phyloP scores from a whole-genome alignment of 2,888 invertebrate genomes.

The Plagodis dolabraria region DNA sequence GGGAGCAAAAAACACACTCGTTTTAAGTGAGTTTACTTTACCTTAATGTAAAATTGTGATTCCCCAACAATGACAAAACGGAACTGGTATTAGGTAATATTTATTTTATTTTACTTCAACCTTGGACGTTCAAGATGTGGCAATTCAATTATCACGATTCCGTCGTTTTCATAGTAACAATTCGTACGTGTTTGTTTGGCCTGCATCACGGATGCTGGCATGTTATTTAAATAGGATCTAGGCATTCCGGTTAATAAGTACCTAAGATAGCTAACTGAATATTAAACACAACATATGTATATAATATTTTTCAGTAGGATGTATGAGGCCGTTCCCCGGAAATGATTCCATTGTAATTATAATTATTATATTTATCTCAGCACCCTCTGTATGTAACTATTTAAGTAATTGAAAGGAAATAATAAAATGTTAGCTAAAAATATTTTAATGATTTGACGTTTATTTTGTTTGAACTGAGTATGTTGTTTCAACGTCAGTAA shows the following conservation, averaged over 20 bases:
- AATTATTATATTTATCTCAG: background rate
- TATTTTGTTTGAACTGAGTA: too few species aligned
- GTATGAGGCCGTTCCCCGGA: background rate
- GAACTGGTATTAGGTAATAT: slow-evolving; percentile 61
- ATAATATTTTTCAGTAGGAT: too few species aligned
- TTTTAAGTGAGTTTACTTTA: background rate
- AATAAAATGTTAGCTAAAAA: too few species aligned
- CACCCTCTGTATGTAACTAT: background rate
- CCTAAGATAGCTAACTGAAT: too few species aligned
- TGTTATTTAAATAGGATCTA: slow-evolving; percentile 17
- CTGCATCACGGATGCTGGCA: slow-evolving; percentile 25
- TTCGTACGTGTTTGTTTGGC: slow-evolving; percentile 23
- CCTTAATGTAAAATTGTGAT: slow-evolving; percentile 33
- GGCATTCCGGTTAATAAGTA: slow-evolving; percentile 1
- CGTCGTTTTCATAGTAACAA: slow-evolving; percentile 49
- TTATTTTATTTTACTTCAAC: slow-evolving; percentile 61
- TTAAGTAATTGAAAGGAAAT: too few species aligned
- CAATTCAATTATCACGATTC: slow-evolving; percentile 69
- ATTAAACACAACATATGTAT: too few species aligned
- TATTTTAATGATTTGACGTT: too few species aligned
- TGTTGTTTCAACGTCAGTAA: too few species aligned
- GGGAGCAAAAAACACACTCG: too few species aligned
- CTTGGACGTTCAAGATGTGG: slow-evolving; percentile 59
- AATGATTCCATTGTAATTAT: background rate
- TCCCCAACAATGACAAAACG: slow-evolving; percentile 52